Conservation (phyloP, 2,113 vertebrate genomes). For the Albula goreensis region DNA sequence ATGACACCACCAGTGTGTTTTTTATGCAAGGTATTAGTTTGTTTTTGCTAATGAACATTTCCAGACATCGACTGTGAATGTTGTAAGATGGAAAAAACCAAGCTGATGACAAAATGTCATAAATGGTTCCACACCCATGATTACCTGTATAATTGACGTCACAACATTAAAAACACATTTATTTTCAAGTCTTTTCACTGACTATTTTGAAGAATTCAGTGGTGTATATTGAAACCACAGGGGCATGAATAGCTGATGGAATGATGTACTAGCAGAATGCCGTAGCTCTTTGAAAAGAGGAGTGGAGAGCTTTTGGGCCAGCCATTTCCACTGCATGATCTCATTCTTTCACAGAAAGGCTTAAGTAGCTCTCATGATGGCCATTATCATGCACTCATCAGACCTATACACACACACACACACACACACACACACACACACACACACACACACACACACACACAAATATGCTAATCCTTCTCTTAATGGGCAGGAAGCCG, state of each 20-base stretch:
- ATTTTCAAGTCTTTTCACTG: background rate
- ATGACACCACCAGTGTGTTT: too few relatives aligned
- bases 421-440: background rate
- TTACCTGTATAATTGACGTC: background rate
- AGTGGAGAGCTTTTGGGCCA: background rate
- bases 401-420: background rate
- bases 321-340: background rate
- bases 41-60: background rate
- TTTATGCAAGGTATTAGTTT: too few relatives aligned
- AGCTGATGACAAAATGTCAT: background rate
- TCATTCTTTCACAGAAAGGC: background rate
- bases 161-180: background rate
- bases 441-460: background rate
- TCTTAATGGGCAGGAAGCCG: background rate
- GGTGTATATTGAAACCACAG: background rate
- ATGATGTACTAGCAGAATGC: background rate
- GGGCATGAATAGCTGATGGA: background rate
- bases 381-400: slow-evolving; percentile 17
- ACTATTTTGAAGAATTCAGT: background rate
- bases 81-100: background rate
- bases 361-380: slow-evolving; percentile 10
- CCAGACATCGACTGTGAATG: background rate
- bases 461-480: slow-evolving; percentile 18
- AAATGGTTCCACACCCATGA: background rate
- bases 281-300: background rate